Evolutionary conservation across 1,140 invertebrate species (phyloP).

Genomic region (Lineus longissimus): DNA sequence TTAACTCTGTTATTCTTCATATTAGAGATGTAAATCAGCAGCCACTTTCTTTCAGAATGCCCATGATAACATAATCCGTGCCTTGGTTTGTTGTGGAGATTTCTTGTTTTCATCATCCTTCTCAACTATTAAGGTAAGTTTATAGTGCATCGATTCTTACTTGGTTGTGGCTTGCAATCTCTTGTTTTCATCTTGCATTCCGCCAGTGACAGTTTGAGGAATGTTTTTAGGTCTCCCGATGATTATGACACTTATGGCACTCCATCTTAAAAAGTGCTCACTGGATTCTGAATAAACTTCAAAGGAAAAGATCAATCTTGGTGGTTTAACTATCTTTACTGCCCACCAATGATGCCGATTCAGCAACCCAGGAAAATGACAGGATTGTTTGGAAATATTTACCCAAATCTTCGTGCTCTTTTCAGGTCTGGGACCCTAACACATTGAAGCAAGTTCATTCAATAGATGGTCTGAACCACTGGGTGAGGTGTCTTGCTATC

Average conservation of each 20-base stretch:
- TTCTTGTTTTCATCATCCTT: slow-evolving; percentile 44
- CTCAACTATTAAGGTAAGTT: slow-evolving; percentile 40
- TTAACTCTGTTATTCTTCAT: too few species aligned
- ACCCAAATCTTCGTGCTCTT: background rate
- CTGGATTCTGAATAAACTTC: too few species aligned
- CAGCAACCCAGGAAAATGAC: too few species aligned
- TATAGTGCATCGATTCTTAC: background rate
- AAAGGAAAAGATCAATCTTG: too few species aligned
- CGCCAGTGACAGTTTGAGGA: too few species aligned
- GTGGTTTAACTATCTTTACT: background rate
- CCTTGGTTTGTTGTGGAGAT: slow-evolving; percentile 33
- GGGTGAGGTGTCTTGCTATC: slow-evolving; percentile 38
- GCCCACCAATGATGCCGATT: too few species aligned
- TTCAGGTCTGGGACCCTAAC: slow-evolving; percentile 40
- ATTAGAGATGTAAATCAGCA: too few species aligned
- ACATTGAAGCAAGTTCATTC: slow-evolving; percentile 31
- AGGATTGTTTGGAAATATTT: too few species aligned
- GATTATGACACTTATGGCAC: too few species aligned
- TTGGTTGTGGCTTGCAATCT: background rate
- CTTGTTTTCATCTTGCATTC: too few species aligned
- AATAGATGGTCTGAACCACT: slow-evolving; percentile 39
- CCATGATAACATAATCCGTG: slow-evolving; percentile 44
- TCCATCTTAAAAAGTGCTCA: too few species aligned
- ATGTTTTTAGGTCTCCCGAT: too few species aligned
- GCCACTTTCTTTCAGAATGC: slow-evolving; percentile 44